Evolutionary conservation across 2,113 vertebrate species (phyloP).

Genomic region (Tetrao urogallus): DNA sequence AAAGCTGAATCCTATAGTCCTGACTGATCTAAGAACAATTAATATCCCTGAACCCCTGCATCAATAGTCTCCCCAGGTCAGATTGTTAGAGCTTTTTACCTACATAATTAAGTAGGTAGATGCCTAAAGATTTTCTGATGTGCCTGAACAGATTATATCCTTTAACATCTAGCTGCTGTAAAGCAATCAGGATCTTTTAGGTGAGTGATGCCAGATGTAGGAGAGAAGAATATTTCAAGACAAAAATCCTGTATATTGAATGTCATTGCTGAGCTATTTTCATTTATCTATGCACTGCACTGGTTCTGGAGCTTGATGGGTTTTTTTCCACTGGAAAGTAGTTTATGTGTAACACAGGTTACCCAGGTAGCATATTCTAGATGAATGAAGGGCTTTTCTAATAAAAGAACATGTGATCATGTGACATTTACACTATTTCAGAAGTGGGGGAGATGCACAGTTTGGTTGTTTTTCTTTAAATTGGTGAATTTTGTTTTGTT

Average conservation of each 20-base stretch:
- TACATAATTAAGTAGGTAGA: background rate
- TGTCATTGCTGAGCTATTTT: background rate
- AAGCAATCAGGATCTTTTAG: background rate
- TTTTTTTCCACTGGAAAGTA: background rate
- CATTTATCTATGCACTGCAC: background rate
- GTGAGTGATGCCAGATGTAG: background rate
- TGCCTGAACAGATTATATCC: background rate
- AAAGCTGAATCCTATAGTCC: background rate
- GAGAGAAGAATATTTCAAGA: background rate
- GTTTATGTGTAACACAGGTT: background rate
- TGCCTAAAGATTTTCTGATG: background rate
- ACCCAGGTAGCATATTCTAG: background rate
- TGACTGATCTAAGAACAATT: background rate
- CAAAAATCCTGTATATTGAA: background rate
- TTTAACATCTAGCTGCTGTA: background rate
- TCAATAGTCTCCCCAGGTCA: background rate
- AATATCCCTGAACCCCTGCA: background rate
- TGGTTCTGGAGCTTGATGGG: background rate
- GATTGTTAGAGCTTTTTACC: background rate
- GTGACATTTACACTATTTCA: background rate
- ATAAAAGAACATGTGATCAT: background rate
- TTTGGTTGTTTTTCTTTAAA: background rate
- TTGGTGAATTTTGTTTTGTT: background rate
- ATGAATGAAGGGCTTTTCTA: background rate
- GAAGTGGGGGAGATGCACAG: background rate